These are phyloP conservation scores for Heliconius congener DNA, from an alignment of 1,140 invertebrate species.

Conservation along the genomic window DNA sequence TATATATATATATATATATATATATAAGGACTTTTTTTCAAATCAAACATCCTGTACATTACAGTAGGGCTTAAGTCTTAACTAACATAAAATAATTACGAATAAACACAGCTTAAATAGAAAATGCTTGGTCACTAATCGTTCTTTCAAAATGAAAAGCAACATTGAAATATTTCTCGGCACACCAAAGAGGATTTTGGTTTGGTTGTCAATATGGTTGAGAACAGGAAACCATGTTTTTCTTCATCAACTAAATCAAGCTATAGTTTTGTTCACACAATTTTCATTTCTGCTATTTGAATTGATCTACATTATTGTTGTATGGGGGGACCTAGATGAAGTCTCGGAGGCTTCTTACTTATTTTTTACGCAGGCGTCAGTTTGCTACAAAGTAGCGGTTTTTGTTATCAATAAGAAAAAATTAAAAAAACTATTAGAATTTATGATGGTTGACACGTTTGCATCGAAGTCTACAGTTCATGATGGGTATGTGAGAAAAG, in stretches of 20 bases:
- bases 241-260: constrained; percentile 43
- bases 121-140: not conserved
- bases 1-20: too few species aligned
- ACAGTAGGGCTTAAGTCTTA: too few species aligned
- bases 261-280: constrained; percentile 53
- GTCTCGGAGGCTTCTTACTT: constrained; percentile 65
- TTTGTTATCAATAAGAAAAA: constrained; percentile 57
- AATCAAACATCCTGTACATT: too few species aligned
- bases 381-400: constrained; percentile 63
- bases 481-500: constrained; percentile 50
- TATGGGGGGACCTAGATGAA: constrained; percentile 64
- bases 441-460: constrained; percentile 56
- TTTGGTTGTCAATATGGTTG: constrained; percentile 56
- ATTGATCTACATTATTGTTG: constrained; percentile 59
- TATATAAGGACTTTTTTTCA: too few species aligned
- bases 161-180: constrained; percentile 49
- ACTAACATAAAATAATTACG: not conserved
- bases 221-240: constrained; percentile 38
- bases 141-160: not conserved
- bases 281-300: constrained; percentile 64
- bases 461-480: constrained; percentile 49
- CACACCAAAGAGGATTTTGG: constrained; percentile 52
- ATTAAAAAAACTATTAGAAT: constrained; percentile 47
- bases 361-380: constrained; percentile 65
- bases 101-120: not conserved